Evolutionary conservation across 1,140 invertebrate species (phyloP).

Genomic region (Atta colombica): DNA sequence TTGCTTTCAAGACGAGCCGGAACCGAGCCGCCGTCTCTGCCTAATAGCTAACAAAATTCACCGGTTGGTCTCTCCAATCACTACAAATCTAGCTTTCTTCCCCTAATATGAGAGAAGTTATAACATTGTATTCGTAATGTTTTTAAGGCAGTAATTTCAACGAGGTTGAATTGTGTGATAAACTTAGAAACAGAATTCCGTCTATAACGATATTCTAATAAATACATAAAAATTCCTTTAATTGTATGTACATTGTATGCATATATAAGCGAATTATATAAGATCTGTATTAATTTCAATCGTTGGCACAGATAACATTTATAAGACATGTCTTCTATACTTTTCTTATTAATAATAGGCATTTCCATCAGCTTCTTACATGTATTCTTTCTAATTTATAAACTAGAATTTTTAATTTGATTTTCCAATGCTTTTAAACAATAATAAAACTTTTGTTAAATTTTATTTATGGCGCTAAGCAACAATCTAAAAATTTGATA

Average conservation of each 20-base stretch:
- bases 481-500: background rate
- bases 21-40: conserved; percentile 78
- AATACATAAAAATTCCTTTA: background rate
- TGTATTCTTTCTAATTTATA: background rate
- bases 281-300: background rate
- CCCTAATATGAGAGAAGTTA: background rate
- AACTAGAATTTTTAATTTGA: background rate
- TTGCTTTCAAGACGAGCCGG: conserved; percentile 72
- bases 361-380: background rate
- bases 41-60: conserved; percentile 84
- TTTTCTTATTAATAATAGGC: background rate
- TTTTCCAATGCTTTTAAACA: background rate
- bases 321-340: background rate
- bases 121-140: background rate
- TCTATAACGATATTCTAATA: background rate
- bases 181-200: background rate
- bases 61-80: conserved; percentile 68
- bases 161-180: background rate
- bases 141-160: background rate
- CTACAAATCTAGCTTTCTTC: conserved; percentile 77
- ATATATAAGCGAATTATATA: background rate
- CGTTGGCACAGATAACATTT: background rate
- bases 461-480: background rate
- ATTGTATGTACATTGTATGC: background rate
- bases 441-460: background rate